Base-by-base conservation (phyloP, 2,113 vertebrate species). In the Taxidea taxus region DNA sequence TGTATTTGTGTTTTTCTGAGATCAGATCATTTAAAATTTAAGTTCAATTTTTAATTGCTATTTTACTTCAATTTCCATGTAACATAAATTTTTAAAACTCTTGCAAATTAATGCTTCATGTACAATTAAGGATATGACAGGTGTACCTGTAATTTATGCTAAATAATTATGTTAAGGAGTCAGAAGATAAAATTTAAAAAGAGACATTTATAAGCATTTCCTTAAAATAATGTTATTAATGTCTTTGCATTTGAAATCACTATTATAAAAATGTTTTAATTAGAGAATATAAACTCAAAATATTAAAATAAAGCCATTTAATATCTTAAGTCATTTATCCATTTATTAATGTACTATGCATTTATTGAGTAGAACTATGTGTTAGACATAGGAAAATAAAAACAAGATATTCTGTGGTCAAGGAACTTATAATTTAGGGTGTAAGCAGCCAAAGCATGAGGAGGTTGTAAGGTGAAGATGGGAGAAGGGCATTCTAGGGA, bases 41-140 rank as follows among this genome's bases (percentile, higher is more conserved):
- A 88, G 49, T 82, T 81, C 31, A 95, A 20, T 56, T 95, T 94
- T 94, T 72, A 97, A 97, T 95, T 97, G 80, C 56, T 89, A 75
- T 92, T 96, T 96, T 86, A 62, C 80, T 84, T 88, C 47, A 39
- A 60, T 62, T 93, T 95, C 29, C 60, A 90, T 68, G 68, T 95
- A 84, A 94, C 42, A 58, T 51, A 94, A 90, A 72, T n/a, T 91
- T 87, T 87, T 77, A 90, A 94, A 83, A 87, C 27, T 89, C 49
- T 51, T 95, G 18, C 60, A 97, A 87, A 87, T 85, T 93, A 97
- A 23, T 74, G 80, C 60, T 95, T 97, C 77, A 87, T 96, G 47
- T 85, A 95, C 77, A 93, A 62, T 90, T 91, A 97, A 80, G 39
- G 80, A 37, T 92, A 78, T 85, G 87, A 81, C 39, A 84, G 81